These are phyloP conservation scores for Anthoscopus minutus DNA, from an alignment of 2,113 vertebrate genomes.

Conservation along the genomic window DNA sequence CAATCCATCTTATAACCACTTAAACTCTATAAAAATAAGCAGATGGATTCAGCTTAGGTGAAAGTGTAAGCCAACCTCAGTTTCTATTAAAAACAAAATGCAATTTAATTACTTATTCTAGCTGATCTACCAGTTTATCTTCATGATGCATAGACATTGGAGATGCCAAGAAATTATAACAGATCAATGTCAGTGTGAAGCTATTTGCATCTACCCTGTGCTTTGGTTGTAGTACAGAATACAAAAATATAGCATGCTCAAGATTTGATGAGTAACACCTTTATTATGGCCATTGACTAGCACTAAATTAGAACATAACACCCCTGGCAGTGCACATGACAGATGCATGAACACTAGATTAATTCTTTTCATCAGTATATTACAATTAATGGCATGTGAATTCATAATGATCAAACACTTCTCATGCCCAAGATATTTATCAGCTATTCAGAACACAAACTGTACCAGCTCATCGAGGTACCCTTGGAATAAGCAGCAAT, in stretches of 20 bases:
- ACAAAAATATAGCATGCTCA: background rate
- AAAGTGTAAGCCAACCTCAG: background rate
- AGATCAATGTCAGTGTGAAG: background rate
- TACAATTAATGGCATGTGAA: slow-evolving; percentile 29
- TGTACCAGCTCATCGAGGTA: background rate
- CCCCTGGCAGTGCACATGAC: background rate
- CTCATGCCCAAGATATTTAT: slow-evolving; percentile 7
- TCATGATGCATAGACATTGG: background rate
- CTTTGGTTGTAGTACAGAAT: background rate
- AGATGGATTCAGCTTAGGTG: background rate
- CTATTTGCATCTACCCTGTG: background rate
- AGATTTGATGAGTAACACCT: slow-evolving; percentile 17
- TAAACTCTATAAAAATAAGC: background rate
- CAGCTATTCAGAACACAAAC: background rate
- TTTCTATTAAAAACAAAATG: slow-evolving; percentile 4
- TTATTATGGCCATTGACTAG: background rate
- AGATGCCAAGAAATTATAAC: background rate
- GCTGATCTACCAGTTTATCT: background rate
- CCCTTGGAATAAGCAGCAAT: background rate
- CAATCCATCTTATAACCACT: background rate
- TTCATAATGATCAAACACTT: slow-evolving; percentile 25
- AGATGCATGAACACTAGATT: background rate
- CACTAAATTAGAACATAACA: slow-evolving; percentile 14
- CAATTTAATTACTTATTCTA: background rate
- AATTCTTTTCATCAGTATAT: slow-evolving; percentile 23